A percentile compares a stretch with the other conserved stretches of the same genome.
Evolutionary conservation across 2,113 vertebrate species (phyloP).

Genomic region (Melanocharis versteri): DNA sequence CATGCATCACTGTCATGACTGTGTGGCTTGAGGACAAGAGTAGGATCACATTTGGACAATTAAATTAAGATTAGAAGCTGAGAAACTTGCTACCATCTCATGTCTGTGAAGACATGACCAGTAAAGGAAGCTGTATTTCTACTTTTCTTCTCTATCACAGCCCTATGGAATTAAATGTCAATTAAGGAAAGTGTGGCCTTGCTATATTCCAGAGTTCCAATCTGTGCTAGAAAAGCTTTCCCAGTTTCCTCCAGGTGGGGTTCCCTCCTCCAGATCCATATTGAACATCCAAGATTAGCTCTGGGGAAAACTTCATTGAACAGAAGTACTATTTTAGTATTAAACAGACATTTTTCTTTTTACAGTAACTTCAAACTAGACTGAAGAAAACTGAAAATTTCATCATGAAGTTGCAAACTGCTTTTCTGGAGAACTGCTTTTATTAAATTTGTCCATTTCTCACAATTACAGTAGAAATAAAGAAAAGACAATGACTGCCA

Average conservation of each 20-base stretch:
- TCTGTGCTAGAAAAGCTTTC: background rate
- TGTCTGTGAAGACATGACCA: background rate
- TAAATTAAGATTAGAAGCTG: background rate
- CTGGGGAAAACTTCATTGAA: background rate
- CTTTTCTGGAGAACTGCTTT: background rate
- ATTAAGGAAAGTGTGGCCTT: background rate
- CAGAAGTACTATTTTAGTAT: background rate
- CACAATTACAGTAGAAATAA: background rate
- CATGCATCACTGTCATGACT: background rate
- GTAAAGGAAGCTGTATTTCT: background rate
- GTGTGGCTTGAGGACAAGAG: background rate
- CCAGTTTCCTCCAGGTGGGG: background rate
- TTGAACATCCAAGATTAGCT: background rate
- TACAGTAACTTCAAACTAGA: background rate
- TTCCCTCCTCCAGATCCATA: background rate
- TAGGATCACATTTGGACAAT: background rate
- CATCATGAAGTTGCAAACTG: background rate
- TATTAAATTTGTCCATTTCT: background rate
- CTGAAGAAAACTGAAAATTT: conserved; percentile 14
- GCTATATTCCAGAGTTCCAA: background rate
- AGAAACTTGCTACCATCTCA: background rate
- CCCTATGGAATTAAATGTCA: background rate
- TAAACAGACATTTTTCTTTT: background rate
- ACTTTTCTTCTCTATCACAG: background rate
- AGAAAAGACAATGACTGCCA: background rate